These are phyloP conservation scores for Odontesthes bonariensis DNA, from an alignment of 2,113 vertebrate species.

Conservation along the genomic window DNA sequence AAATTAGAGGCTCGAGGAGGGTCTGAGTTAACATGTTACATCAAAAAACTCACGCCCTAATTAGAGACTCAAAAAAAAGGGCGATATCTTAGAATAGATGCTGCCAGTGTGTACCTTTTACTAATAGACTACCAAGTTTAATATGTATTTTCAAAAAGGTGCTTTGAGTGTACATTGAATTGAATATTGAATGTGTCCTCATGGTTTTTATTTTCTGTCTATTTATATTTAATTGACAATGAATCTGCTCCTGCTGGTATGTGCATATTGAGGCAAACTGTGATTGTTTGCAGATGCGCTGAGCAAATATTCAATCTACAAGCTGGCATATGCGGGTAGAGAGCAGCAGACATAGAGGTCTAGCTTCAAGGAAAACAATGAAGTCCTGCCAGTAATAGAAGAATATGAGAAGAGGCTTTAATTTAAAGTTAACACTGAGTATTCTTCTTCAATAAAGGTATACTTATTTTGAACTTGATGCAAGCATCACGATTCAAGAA, in stretches of 20 bases:
- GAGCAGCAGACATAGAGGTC: constrained; percentile 47
- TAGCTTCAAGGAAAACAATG: constrained; percentile 54
- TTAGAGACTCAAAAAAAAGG: constrained; percentile 32
- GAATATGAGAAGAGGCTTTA: constrained; percentile 14
- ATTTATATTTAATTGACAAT: constrained; percentile 15
- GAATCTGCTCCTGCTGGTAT: constrained; percentile 26
- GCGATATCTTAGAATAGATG: constrained; percentile 9
- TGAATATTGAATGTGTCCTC: too few species aligned
- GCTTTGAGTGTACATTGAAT: constrained; percentile 5
- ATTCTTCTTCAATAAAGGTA: too few species aligned
- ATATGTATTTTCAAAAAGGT: not conserved
- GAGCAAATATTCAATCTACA: constrained; percentile 46
- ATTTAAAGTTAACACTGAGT: constrained; percentile 23
- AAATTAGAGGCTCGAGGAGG: constrained; percentile 12
- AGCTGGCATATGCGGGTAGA: constrained; percentile 47
- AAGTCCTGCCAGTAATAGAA: constrained; percentile 18
- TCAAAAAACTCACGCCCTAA: constrained; percentile 32
- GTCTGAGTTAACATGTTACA: constrained; percentile 23
- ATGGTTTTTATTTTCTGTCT: constrained; percentile 25
- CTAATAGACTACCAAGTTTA: too few species aligned
- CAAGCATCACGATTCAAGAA: too few species aligned
- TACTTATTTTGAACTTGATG: not conserved
- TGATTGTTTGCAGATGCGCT: constrained; percentile 39
- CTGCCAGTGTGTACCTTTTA: not conserved
- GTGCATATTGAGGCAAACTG: constrained; percentile 32